phyloP scores from a whole-genome alignment of 2,888 invertebrate genomes.

The Alentia gelatinosa region DNA sequence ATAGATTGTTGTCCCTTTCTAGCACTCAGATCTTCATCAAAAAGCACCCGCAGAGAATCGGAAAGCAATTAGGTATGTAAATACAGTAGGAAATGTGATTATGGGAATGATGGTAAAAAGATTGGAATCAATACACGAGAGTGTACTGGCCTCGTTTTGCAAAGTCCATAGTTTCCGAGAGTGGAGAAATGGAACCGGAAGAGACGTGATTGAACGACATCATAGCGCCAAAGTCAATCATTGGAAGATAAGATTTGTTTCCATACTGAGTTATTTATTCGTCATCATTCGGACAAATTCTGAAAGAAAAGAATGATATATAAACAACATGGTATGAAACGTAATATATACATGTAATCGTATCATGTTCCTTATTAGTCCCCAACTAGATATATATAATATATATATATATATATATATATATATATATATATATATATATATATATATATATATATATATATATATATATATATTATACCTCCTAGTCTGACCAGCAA shows the following conservation, averaged over 20 bases:
- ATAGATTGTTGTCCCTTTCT: too few relatives aligned
- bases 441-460: neutral
- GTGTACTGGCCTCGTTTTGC: neutral
- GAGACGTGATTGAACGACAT: neutral
- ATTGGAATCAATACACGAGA: neutral
- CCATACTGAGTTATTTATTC: slow-evolving; percentile 19
- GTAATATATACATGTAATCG: too few relatives aligned
- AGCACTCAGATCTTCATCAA: too few relatives aligned
- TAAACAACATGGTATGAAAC: neutral
- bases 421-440: neutral
- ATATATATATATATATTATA: neutral
- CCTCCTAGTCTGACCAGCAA: neutral
- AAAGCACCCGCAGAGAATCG: too few relatives aligned
- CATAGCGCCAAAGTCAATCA: neutral
- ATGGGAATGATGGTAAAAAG: neutral
- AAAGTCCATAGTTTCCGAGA: neutral
- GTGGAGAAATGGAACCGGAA: slow-evolving; percentile 11
- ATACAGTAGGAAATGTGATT: neutral
- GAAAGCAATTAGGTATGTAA: slow-evolving; percentile 1
- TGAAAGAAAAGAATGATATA: neutral
- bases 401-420: neutral
- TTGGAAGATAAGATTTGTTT: neutral
- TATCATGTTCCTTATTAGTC: too few relatives aligned
- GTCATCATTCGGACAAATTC: slow-evolving; percentile 49
- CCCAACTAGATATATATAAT: neutral